These are phyloP conservation scores for Orussus abietinus DNA, from an alignment of 1,140 invertebrate species.

Conservation along the genomic window DNA sequence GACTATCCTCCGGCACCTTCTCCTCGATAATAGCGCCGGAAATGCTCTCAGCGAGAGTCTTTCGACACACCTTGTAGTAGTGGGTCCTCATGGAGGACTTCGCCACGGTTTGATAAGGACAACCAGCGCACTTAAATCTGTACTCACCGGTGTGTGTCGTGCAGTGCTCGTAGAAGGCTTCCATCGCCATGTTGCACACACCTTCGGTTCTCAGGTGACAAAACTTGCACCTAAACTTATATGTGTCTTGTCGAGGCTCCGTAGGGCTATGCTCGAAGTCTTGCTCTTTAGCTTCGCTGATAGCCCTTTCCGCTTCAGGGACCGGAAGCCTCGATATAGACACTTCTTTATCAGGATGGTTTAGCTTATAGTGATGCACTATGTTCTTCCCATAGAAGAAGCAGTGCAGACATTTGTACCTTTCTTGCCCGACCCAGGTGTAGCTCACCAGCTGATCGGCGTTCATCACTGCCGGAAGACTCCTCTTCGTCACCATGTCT, in stretches of 20 bases:
- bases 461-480: too few species aligned
- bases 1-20: conserved; percentile 27
- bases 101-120: conserved; percentile 49
- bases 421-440: conserved; percentile 31
- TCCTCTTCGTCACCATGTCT: too few species aligned
- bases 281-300: conserved; percentile 35
- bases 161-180: conserved; percentile 65
- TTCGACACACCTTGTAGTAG: conserved; percentile 44
- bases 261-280: conserved; percentile 16
- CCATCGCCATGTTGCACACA: conserved; percentile 30
- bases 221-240: conserved; percentile 50
- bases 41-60: conserved; percentile 19
- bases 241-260: conserved; percentile 29
- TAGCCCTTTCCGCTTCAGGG: conserved; percentile 50
- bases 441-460: conserved; percentile 31
- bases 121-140: conserved; percentile 59
- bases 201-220: conserved; percentile 48
- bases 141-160: conserved; percentile 72
- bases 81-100: conserved; percentile 51
- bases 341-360: conserved; percentile 62
- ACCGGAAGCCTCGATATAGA: conserved; percentile 59
- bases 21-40: conserved; percentile 28
- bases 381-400: conserved; percentile 59
- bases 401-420: conserved; percentile 59
- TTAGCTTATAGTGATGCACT: conserved; percentile 61